Base-by-base conservation (phyloP, 1,140 invertebrate genomes). In the Xylocopa sonorina region DNA sequence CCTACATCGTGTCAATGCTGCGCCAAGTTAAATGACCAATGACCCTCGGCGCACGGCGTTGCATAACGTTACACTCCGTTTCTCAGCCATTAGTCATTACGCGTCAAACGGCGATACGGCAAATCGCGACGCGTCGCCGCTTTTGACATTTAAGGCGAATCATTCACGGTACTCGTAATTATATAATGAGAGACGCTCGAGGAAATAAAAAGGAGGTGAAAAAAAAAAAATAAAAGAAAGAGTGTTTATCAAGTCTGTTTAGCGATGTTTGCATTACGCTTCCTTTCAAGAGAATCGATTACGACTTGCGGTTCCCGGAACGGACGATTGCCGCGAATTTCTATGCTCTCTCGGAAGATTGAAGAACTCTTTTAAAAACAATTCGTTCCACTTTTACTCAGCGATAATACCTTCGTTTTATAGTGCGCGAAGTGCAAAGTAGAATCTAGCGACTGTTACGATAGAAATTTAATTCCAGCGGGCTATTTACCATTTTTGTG, bases 1-100 rank as follows among this genome's bases (percentile, higher is more conserved):
- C 69, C 69, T 82, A 71, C 77, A 62, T 67, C 41, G 81, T 83
- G 82, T 71, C 84, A 80, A 72, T 85, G 84, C 84, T 81, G 83
- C 76, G 62, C 38, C 58, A 84, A 62, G 50, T 73, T 58, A 63
- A 79, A 78, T 76, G 80, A 85, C 83, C 80, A 86, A 85, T 80
- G 85, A 79, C 76, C 80, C 80, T 77, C 76, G 79, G n/a, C 34
- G 21, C 69, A 48, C 43, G 50, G 18, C 48, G 34, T 77, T 77
- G 53, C 78, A 64, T 79, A 79, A 79, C 69, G 55, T 67, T 58
- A 46, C 63, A n/a, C 57, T 76, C 63, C 32, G 64, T 68, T 76
- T 67, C 41, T 41, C 55, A 51, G 72, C 27, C 72, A 64, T 74
- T 63, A 63, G 32, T 32, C 38, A 68, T 66, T 38, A 48, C n/a